A percentile compares a stretch with the other conserved stretches of the same genome.
Conservation (phyloP, 2,113 vertebrate genomes). For the Myotis davidii region DNA sequence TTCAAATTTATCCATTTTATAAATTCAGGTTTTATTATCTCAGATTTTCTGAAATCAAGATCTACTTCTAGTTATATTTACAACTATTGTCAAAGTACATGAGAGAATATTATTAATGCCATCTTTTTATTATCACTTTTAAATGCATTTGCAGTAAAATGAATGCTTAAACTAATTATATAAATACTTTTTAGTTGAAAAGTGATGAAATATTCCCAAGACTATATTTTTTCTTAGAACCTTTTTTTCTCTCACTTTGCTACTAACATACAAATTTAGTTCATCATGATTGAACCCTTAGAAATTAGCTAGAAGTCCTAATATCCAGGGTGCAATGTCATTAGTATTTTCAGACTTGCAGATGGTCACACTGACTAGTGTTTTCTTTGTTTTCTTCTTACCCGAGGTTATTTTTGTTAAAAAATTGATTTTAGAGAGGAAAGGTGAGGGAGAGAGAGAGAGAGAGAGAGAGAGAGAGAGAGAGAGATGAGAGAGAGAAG, state of each 20-base stretch:
- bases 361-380: background rate
- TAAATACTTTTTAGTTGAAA: background rate
- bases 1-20: background rate
- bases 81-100: background rate
- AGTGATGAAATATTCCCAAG: background rate
- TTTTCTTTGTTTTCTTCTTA: background rate
- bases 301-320: background rate
- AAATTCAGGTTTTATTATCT: slow-evolving; percentile 32
- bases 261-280: background rate
- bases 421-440: background rate
- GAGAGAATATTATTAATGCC: background rate
- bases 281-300: background rate
- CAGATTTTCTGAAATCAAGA: background rate
- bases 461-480: too few relatives aligned
- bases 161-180: background rate
- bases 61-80: background rate
- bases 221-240: background rate
- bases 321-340: background rate
- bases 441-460: too few relatives aligned
- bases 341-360: background rate
- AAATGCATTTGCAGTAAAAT: background rate
- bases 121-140: background rate
- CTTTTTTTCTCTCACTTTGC: background rate
- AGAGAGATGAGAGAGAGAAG: too few relatives aligned
- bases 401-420: background rate